phyloP scores from a whole-genome alignment of 1,140 invertebrate species.

The Alviniconcha marisindica region DNA sequence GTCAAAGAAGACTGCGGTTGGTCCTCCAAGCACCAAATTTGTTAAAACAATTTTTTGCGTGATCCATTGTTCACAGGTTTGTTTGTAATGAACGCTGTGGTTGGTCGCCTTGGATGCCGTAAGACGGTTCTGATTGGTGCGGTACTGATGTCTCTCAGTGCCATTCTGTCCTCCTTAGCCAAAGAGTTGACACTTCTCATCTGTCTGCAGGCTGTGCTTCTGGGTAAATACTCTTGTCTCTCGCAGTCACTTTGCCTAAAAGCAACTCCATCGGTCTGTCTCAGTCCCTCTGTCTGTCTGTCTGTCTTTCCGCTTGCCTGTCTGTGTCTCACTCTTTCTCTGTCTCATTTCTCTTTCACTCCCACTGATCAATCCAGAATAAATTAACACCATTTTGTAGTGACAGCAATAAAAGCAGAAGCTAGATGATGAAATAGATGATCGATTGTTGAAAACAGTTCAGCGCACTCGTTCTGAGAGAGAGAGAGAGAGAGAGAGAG shows the following conservation, averaged over 20 bases:
- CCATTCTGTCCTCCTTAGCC: conserved; percentile 32
- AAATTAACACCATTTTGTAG: not conserved
- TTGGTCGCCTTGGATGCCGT: conserved; percentile 23
- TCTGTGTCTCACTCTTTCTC: too few relatives aligned
- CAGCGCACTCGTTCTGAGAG: not conserved
- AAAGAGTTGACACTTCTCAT: conserved; percentile 11
- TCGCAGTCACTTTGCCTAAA: not conserved
- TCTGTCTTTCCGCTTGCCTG: too few relatives aligned
- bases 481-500: not conserved
- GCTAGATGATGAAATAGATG: too few relatives aligned
- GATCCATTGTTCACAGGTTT: conserved; percentile 6
- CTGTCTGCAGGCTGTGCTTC: conserved; percentile 23
- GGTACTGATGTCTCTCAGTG: conserved; percentile 22
- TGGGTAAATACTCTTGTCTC: not conserved
- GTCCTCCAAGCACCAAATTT: not conserved
- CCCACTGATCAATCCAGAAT: too few relatives aligned
- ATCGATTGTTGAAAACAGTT: too few relatives aligned
- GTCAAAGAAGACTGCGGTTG: not conserved
- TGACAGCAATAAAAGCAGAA: not conserved
- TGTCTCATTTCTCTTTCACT: too few relatives aligned
- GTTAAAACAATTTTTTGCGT: not conserved
- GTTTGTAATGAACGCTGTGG: conserved; percentile 30
- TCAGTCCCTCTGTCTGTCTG: too few relatives aligned
- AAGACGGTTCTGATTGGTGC: conserved; percentile 31
- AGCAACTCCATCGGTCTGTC: too few relatives aligned